Evolutionary conservation across 2,888 invertebrate genomes (phyloP), one percentile per base, ranked within the genome.

Genomic region (Penaeus monodon): DNA sequence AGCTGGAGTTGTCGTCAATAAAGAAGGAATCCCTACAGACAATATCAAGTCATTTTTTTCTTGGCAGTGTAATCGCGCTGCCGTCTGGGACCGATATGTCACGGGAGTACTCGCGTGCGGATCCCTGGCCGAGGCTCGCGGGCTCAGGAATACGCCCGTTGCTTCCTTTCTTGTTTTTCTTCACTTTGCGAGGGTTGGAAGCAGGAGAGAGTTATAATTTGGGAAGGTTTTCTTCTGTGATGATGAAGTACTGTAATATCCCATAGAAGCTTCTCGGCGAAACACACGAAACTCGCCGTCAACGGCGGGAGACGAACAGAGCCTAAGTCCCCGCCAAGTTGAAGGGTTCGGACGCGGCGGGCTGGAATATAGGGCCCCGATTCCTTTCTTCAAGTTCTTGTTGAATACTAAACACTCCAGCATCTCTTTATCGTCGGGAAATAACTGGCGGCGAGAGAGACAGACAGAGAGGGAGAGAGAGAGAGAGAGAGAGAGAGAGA

Each of bases 1-100:
- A 90, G 90, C 90, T 88, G 90, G 89, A 90, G 88, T 89, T 91
- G 91, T 91, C 92, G 92, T 91, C 87, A 87, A 87, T 87, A 87
- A 87, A 87, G 80, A 87, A 82, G 83, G 83, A 84, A 87, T 87
- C 82, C 87, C 87, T 70, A 77, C 84, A 87, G 87, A 87, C 87
- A 83, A 83, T 87, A 87, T 87, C 82, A 87, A 83, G 87, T 87
- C 87, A 87, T 87, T 87, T 87, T 87, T 86, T 87, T 64, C 84
- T 83, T 83, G 83, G 80, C 83, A 74, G 83, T 87, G 87, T 87
- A 83, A 83, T 84, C 87, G 84, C 29, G 57, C 63, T 70, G 87
- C 87, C 87, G 74, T 87, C 83, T 87, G 87, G 87, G 87, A 87
- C 73, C 87, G 84, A 87, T 87, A 83, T 87, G 87, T 87, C 87